Evolutionary conservation across 2,797 vertebrate species (phyloP), one percentile per base, ranked within the genome.

Genomic region (Poecilia velifera): DNA sequence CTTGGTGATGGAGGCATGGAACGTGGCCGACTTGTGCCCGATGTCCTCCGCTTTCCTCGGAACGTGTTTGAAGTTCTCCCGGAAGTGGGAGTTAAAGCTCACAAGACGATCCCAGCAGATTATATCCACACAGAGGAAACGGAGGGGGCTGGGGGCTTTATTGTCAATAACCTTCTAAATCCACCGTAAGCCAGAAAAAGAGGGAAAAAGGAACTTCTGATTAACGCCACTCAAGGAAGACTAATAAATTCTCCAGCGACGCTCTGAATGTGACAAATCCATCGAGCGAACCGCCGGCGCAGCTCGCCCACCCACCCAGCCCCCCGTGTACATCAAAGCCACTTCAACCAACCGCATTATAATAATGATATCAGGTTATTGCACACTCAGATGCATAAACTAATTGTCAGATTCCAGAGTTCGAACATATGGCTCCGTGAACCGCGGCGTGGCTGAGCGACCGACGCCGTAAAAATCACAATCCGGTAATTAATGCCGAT

Each of bases 401-500:
- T 77, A 74, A 88, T 90, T 77, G 82, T 74, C 64, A 81, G 73
- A 90, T 80, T 81, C 87, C 78, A 34, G 74, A 9, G 82, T 49
- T 31, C 43, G 80, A 89, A 82, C 87, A 91, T 88, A 86, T 78
- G 89, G 85, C 66, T 78, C 76, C 31, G 43, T 79, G 78, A 90
- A 82, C 77, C 76, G 47, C 6, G 53, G 64, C 41, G 55, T 72
- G 77, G 49, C 76, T 5, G 39, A 87, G 80, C 46, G 74, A 76
- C 75, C 22, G 70, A 79, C 31, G 78, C 79, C 66, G 74, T 91
- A 84, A 89, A 62, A 88, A 82, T 81, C 66, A 72, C 64, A 62
- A 82, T 71, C 43, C 77, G 79, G 85, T 86, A 90, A 92, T 90
- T 90, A 86, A 82, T 74, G 74, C 39, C 72, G 76, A 88, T 84